Conservation (phyloP, 2,888 invertebrate genomes). For the Amphiduros pacificus region DNA sequence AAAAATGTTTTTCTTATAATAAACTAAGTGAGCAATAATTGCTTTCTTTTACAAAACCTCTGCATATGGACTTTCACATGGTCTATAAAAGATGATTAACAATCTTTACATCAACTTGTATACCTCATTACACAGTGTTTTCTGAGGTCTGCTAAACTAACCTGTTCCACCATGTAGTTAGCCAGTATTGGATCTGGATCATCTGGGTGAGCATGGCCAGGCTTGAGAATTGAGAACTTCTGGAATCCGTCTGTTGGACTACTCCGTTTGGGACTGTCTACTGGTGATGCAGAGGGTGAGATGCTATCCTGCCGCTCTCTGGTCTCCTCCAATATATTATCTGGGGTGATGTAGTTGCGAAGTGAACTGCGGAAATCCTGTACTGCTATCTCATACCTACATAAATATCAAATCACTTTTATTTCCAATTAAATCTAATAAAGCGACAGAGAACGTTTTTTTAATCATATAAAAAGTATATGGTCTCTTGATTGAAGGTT, state of each 20-base stretch:
- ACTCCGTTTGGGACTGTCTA: slow-evolving; percentile 25
- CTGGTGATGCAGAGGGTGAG: slow-evolving; percentile 24
- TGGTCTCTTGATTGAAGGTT: no score
- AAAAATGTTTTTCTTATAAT: no score
- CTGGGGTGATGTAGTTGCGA: slow-evolving; percentile 20
- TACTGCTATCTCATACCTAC: slow-evolving; percentile 77
- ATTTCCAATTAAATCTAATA: no score
- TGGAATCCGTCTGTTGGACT: slow-evolving; percentile 25
- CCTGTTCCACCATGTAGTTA: slow-evolving; percentile 60
- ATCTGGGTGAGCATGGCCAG: slow-evolving; percentile 21
- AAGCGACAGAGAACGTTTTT: no score
- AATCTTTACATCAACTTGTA: no score
- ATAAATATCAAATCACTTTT: no score
- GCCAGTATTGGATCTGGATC: slow-evolving; percentile 29
- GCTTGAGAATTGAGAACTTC: slow-evolving; percentile 38
- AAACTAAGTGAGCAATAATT: no score
- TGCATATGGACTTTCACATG: no score
- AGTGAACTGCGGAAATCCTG: slow-evolving; percentile 61
- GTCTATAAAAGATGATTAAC: no score
- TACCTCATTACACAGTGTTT: no score
- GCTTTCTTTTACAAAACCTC: no score
- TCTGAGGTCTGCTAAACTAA: slow-evolving; percentile 36
- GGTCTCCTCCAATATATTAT: slow-evolving; percentile 32
- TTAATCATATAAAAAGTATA: no score
- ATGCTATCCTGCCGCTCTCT: slow-evolving; percentile 29